These are phyloP conservation scores for Sebastes trivittatus DNA, from an alignment of 2,797 vertebrate species.

Conservation along the genomic window DNA sequence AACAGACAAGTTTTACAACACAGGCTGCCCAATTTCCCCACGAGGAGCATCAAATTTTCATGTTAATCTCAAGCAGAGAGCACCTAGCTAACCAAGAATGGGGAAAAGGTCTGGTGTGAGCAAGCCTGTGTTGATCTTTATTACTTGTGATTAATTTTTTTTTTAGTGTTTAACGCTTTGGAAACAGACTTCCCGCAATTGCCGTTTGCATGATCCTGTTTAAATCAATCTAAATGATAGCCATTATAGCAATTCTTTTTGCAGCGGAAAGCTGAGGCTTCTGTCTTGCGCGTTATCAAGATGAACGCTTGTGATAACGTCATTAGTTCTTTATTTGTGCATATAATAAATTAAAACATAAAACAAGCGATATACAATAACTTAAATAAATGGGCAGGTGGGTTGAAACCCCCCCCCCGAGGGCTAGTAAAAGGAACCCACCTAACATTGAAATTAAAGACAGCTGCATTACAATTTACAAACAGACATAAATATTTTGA, in stretches of 20 bases:
- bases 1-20: constrained; percentile 1
- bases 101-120: neutral
- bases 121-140: neutral
- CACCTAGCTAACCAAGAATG: neutral
- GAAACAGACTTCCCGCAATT: neutral
- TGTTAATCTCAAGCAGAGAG: neutral
- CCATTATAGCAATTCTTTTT: neutral
- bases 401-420: no score
- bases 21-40: neutral
- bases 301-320: no score
- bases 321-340: no score
- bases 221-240: neutral
- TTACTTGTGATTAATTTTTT: neutral
- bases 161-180: neutral
- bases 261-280: neutral
- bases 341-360: no score
- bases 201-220: neutral
- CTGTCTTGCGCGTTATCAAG: neutral
- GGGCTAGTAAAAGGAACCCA: no score
- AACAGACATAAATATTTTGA: no score
- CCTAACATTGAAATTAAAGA: no score
- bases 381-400: no score
- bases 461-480: no score
- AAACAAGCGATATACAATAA: no score
- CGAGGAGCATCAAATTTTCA: constrained; percentile 2